These are phyloP conservation scores for Conchocele bisecta DNA, from an alignment of 2,888 invertebrate genomes.

Conservation along the genomic window DNA sequence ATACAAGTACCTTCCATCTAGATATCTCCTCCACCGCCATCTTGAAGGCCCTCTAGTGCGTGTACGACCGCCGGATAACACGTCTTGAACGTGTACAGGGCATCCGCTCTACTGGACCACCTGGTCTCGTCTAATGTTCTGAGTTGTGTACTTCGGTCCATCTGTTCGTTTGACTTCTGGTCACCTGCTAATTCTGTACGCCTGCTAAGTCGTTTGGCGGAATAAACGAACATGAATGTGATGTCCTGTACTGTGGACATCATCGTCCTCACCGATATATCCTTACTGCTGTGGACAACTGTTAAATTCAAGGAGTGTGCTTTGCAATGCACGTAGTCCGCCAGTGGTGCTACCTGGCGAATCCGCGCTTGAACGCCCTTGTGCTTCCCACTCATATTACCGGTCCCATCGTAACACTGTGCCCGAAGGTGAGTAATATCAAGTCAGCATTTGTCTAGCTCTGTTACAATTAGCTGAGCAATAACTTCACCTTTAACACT, in stretches of 20 bases:
- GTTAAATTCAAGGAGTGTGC: too few species aligned
- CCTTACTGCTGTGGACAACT: conserved; percentile 35
- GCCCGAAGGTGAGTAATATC: conserved; percentile 22
- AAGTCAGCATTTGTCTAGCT: background rate
- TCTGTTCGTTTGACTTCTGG: conserved; percentile 2
- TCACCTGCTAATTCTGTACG: too few species aligned
- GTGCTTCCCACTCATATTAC: conserved; percentile 24
- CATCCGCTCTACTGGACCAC: conserved; percentile 36
- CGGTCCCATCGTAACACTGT: conserved; percentile 35
- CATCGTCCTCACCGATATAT: conserved; percentile 21
- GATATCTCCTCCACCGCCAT: too few species aligned
- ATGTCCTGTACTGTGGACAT: conserved; percentile 44
- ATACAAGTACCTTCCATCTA: too few species aligned
- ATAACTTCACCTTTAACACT: conserved; percentile 4
- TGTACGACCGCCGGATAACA: conserved; percentile 24
- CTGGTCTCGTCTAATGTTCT: conserved; percentile 35
- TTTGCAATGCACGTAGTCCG: conserved; percentile 22
- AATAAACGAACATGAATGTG: conserved; percentile 36
- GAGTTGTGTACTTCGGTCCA: conserved; percentile 14
- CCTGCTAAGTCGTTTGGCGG: conserved; percentile 25
- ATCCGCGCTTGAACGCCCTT: conserved; percentile 18
- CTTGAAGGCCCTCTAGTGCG: conserved; percentile 22
- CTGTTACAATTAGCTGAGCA: background rate
- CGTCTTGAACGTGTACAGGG: conserved; percentile 35
- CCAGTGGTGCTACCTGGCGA: conserved; percentile 5